Base-by-base conservation (phyloP, 2,113 vertebrate genomes). In the Charadrius vociferus region DNA sequence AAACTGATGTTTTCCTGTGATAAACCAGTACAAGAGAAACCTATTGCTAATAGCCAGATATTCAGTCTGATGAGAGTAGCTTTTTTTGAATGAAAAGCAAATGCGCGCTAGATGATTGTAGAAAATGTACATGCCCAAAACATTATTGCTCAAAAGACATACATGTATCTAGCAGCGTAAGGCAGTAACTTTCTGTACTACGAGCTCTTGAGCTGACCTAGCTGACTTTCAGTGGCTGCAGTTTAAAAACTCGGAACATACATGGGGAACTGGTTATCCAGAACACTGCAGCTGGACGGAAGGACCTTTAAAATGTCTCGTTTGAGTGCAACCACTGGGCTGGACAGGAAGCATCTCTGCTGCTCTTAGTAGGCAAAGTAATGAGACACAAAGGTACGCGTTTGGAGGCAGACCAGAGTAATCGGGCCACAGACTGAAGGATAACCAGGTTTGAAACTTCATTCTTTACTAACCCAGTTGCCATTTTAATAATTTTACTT, bases 321-420 rank as follows among this genome's bases (percentile, higher is more conserved):
- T 5, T 9, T 0, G 5, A 66, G 70, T 16, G 16, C 37, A 20
- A 1, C 37, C 49, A 2, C 37, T 1, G 24, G 41, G 7, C 13
- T 47, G 29, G 26, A 19, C n/a, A 21, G 52, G 20, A 58, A 21
- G 11, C 8, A 6, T 24, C 61, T 56, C 81, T 56, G 63, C 50
- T 55, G 53, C 58, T 67, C 32, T 13, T 7, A 27, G 81, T 7
- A n/a, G 55, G 43, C 4, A 24, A 34, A n/a, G 37, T 14, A 16
- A 29, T 1, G 4, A 0, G 1, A 45, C 21, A 22, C 24, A 26
- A 21, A 73, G 41, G 1, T 4, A 36, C 0, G 2, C 19, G 7
- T 14, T 15, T 22, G 37, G 65, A 55, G 41, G 16, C 6, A 47
- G n/a, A 22, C 5, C 23, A 23, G 59, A 34, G 37, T 2, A 32